Base-by-base conservation (phyloP, 2,888 invertebrate genomes). In the Lordiphosa fenestrarum region DNA sequence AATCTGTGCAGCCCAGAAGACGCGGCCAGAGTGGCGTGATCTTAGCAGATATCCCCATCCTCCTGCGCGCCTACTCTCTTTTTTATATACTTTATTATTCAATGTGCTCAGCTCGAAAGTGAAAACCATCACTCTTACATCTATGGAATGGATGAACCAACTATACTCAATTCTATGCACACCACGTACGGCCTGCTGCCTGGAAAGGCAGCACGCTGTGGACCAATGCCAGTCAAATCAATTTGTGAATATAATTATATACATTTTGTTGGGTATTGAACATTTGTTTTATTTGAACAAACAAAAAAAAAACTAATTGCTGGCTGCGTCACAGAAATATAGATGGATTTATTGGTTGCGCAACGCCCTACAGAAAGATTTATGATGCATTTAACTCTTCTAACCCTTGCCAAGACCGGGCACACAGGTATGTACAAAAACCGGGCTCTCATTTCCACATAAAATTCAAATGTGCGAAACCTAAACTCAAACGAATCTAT, bases 101-200 rank as follows among this genome's bases (percentile, higher is more conserved):
- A 56, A 65, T 63, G 56, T 63, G 57, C 62, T 65, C 30, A 10
- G 30, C 30, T 30, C 30, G 30, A 30, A 30, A 30, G 9, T 56
- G 40, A 55, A 38, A 38, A 65, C 41, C 49, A 36, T 46, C 56
- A 39, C 36, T 35, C 62, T 63, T 63, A 63, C 46, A 50, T n/a
- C 83, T 75, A 76, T 83, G 84, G 75, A 83, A 76, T 76, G 84
- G 56, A 75, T 60, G 37, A 75, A 67, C 83, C 67, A 83, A 83
- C 62, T 41, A 35, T 15, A 44, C 15, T 44, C 44, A 33, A 44
- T 44, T 44, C 5, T 44, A 44, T 44, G 30, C 44, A 44, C 15
- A 33, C 33, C 44, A 44, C 44, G 44, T 33, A 33, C 15, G 13
- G 15, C 13, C 44, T 44, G 30, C 15, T 44, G 44, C 44, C 44